Percentiles rank a stretch among this genome's conserved stretches.
Conservation (phyloP, 2,113 vertebrate genomes). For the Muntiacus muntjak region DNA sequence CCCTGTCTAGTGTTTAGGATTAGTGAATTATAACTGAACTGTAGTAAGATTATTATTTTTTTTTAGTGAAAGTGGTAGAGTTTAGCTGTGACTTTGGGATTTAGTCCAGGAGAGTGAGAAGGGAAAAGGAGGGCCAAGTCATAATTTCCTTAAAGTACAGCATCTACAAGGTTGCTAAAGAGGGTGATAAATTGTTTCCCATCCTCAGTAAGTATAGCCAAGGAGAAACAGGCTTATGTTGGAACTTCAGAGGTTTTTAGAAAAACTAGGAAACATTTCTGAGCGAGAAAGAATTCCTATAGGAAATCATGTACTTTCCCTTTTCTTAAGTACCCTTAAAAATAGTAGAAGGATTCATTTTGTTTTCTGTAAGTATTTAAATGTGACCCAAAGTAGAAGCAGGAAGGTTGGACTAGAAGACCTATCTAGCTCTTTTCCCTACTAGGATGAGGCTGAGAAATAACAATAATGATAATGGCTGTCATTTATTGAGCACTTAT, state of each 20-base stretch:
- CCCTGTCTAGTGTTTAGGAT: not conserved
- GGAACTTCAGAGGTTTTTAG: not conserved
- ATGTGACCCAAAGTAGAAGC: not conserved
- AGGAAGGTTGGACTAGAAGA: not conserved
- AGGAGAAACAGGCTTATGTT: not conserved
- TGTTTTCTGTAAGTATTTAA: constrained; percentile 26
- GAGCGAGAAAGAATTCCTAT: not conserved
- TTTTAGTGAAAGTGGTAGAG: not conserved
- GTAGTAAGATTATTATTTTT: not conserved
- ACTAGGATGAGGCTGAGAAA: not conserved
- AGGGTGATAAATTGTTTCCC: not conserved
- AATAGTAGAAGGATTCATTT: not conserved
- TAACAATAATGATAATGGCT: not conserved
- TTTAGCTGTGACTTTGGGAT: not conserved
- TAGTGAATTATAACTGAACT: not conserved
- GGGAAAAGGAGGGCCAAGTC: not conserved
- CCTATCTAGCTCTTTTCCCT: not conserved
- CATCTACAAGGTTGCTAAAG: not conserved
- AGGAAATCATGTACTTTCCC: not conserved
- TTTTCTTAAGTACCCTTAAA: constrained; percentile 18
- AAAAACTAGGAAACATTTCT: not conserved
- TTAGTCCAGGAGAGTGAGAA: not conserved
- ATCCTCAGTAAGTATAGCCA: not conserved
- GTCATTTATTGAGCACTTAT: not conserved
- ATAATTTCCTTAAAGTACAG: not conserved